These are phyloP conservation scores for Apis laboriosa DNA, from an alignment of 1,140 invertebrate genomes.

Conservation along the genomic window DNA sequence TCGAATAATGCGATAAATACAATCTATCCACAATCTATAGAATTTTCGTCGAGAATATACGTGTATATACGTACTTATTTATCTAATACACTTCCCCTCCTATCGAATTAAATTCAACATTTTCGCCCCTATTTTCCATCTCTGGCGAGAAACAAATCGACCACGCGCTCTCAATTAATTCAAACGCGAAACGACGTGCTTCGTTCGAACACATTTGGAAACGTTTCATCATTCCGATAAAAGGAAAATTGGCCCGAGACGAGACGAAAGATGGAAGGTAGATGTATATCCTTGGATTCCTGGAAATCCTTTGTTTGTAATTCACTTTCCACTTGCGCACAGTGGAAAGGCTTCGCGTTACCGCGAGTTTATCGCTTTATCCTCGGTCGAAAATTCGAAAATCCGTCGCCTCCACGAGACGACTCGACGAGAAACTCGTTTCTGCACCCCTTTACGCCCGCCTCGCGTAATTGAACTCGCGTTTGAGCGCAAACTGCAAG, in stretches of 20 bases:
- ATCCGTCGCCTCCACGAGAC: not conserved
- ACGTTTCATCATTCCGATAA: not conserved
- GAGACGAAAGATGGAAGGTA: not conserved
- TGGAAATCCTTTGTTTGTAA: constrained; percentile 9
- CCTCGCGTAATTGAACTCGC: constrained; percentile 6
- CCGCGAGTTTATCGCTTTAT: constrained; percentile 12
- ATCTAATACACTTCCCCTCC: no score
- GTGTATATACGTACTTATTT: no score
- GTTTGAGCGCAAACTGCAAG: not conserved
- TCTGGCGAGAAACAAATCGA: no score
- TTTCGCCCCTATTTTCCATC: no score
- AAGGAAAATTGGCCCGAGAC: no score
- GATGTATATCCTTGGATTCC: not conserved
- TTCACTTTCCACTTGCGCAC: constrained; percentile 4
- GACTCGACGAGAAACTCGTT: not conserved
- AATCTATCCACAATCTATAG: no score
- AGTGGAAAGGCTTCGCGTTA: not conserved
- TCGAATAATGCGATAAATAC: no score
- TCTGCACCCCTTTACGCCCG: not conserved
- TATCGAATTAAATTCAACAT: no score
- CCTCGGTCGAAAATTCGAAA: not conserved
- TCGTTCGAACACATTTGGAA: no score
- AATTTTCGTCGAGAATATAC: no score
- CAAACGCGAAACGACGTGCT: no score
- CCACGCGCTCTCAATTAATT: no score